Evolutionary conservation across 2,113 vertebrate genomes (phyloP).

Genomic region (Pavo muticus): DNA sequence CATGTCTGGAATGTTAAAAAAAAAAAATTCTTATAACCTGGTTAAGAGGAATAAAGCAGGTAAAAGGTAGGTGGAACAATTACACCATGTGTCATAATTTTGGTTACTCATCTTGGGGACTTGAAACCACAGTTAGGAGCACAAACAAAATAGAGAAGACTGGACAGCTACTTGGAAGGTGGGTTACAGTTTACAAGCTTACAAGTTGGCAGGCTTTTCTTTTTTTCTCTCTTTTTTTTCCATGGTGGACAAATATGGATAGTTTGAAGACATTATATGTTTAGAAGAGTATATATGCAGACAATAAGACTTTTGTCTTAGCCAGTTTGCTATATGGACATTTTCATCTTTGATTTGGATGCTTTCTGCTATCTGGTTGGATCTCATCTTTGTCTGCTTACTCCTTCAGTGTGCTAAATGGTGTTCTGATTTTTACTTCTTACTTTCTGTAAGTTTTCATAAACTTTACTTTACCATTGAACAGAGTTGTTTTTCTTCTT

Average conservation of each 20-base stretch:
- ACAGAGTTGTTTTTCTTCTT: neutral
- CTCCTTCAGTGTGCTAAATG: neutral
- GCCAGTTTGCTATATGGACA: neutral
- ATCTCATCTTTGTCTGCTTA: neutral
- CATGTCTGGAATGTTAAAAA: slow-evolving; percentile 16
- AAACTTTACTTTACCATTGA: neutral
- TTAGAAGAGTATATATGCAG: neutral
- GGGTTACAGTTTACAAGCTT: neutral
- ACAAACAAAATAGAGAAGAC: neutral
- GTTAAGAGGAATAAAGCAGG: neutral
- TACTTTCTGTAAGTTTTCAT: neutral
- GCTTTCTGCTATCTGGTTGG: neutral
- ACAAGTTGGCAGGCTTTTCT: neutral
- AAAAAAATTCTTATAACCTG: neutral
- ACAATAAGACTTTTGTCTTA: neutral
- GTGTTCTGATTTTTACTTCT: neutral
- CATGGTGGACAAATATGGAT: rapidly evolving
- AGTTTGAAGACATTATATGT: neutral
- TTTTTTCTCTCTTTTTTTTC: neutral
- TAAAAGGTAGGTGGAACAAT: neutral
- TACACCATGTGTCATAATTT: neutral
- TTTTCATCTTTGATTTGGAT: neutral
- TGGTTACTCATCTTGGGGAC: neutral
- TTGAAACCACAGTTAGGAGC: neutral
- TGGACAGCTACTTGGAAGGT: neutral